Evolutionary conservation across 1,140 invertebrate species (phyloP), one percentile per base, ranked within the genome.

Genomic region (Hydropsyche tenuis): DNA sequence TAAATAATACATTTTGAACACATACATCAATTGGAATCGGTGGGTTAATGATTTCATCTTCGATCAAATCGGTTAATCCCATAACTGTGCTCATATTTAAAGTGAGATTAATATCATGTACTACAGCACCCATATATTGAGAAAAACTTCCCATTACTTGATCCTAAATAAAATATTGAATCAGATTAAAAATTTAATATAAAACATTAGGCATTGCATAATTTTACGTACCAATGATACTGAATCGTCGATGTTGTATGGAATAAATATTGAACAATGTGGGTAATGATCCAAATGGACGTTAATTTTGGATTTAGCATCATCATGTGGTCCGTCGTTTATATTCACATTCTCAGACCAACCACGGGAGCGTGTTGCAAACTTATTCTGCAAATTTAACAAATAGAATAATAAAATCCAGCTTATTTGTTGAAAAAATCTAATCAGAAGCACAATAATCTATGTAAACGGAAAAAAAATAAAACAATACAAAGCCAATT

Each of bases 51-150:
- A 94, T 88, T 85, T 96, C 94, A 84, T 97, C 94, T 81, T 96
- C 94, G 3, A 92, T 86, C 53, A 96, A 88, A 81, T 96, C 94
- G 0, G 90, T 86, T 0, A 97, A 81, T 6, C 90, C 92, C 27
- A 90, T 89, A 0, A 95, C 86, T 4, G 92, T 92, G 79, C 92
- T 94, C 90, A 94, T 94, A 18, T 90, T 90, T 48, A 97, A 86
- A 18, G 87, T 85, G 73, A 95, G 81, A 69, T 85, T 86, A 60
- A 94, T 83, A 80, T 94, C 90, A 23, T 86, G 83, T 0, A 94
- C 86, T 65, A 88, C 85, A 7, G 90, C 87, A 45, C 90, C 88
- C 4, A 94, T 80, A 51, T 87, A 75, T 72, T 73, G 73, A 12
- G 76, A 71, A 46, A 77, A 77, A 43, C 76, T 77, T 46, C 73